Evolutionary conservation across 2,888 invertebrate genomes (phyloP).

Genomic region (Galeopsomyia nigrocyanea): DNA sequence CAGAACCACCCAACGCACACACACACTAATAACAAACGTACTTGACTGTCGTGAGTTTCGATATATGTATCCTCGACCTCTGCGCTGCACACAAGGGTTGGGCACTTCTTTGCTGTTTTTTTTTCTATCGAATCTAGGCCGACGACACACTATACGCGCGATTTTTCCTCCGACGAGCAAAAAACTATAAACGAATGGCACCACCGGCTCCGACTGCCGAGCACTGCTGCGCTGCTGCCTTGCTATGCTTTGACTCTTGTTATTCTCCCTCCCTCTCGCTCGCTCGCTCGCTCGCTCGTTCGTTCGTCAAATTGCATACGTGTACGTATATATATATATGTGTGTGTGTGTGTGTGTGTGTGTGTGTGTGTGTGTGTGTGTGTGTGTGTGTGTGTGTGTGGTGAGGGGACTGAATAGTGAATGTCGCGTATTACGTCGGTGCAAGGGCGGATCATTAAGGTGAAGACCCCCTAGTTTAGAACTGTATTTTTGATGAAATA

Average conservation of each 20-base stretch:
- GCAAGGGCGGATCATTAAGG: neutral
- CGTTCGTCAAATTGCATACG: too few species aligned
- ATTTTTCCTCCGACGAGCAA: neutral
- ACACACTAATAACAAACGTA: too few species aligned
- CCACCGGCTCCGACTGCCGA: slow-evolving; percentile 40
- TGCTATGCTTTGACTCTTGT: too few species aligned
- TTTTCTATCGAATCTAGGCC: slow-evolving; percentile 3
- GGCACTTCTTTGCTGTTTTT: too few species aligned
- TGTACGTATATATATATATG: too few species aligned
- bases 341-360: neutral
- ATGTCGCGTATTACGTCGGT: slow-evolving; percentile 2
- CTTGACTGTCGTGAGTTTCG: too few species aligned
- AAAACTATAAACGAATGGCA: neutral
- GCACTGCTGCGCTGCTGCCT: slow-evolving; percentile 6
- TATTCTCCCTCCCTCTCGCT: too few species aligned
- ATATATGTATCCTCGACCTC: too few species aligned
- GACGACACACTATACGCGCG: neutral
- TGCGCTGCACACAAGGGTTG: too few species aligned
- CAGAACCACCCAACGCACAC: too few species aligned
- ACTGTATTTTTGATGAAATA: neutral
- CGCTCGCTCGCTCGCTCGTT: too few species aligned
- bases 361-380: neutral
- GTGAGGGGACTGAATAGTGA: neutral
- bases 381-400: too few species aligned
- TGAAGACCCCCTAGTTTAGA: neutral